These are phyloP conservation scores for Calypte anna DNA, from an alignment of 2,113 vertebrate genomes.

Conservation along the genomic window DNA sequence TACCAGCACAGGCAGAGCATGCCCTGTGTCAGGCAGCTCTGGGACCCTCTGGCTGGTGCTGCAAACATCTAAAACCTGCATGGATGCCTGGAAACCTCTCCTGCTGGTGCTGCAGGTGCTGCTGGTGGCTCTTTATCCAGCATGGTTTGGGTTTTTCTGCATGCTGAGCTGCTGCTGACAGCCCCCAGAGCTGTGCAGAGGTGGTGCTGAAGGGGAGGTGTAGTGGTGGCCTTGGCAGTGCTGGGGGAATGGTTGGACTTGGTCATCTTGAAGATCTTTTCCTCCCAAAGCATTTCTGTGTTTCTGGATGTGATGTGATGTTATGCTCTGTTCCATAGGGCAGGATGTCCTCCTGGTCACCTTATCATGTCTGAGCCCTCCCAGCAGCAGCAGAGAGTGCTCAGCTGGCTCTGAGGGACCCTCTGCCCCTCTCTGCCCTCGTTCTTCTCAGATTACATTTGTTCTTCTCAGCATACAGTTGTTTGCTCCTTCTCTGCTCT, in stretches of 20 bases:
- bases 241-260: no score
- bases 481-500: neutral
- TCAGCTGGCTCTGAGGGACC: neutral
- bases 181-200: neutral
- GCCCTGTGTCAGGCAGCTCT: no score
- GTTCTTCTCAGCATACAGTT: neutral
- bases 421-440: no score
- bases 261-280: no score
- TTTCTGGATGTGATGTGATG: neutral
- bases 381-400: no score
- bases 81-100: neutral
- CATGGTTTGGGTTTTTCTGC: no score
- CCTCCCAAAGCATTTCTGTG: no score
- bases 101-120: neutral
- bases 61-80: neutral
- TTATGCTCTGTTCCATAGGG: neutral
- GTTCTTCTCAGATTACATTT: neutral
- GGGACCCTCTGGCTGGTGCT: no score
- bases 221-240: no score
- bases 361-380: neutral
- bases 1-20: no score
- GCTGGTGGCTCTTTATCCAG: accelerated
- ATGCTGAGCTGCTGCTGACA: neutral
- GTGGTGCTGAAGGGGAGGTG: no score
- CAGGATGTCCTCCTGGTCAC: neutral